These are phyloP conservation scores for Autographa pulchrina DNA, from an alignment of 2,888 invertebrate genomes.

Conservation along the genomic window DNA sequence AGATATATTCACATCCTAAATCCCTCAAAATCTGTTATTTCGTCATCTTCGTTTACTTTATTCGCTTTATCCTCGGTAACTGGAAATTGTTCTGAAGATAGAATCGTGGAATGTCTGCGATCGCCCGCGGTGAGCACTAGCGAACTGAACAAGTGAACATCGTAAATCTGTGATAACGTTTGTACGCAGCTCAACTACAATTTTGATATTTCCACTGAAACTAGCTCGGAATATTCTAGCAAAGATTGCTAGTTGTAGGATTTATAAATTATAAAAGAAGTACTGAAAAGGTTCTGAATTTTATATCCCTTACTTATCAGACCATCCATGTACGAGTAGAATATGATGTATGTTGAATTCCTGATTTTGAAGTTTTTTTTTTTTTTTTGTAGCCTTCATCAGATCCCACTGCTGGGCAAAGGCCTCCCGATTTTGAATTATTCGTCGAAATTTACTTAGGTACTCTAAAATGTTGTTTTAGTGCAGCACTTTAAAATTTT, in stretches of 20 bases:
- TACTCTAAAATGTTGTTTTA: slow-evolving; percentile 19
- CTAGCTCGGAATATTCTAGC: slow-evolving; percentile 11
- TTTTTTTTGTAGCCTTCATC: no score
- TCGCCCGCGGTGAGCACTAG: slow-evolving; percentile 31
- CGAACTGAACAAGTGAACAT: slow-evolving; percentile 40
- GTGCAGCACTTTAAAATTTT: slow-evolving; percentile 21
- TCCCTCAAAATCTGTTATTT: slow-evolving; percentile 38
- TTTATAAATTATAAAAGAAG: neutral
- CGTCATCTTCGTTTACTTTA: slow-evolving; percentile 43
- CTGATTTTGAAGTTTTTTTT: no score
- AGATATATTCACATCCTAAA: slow-evolving; percentile 29
- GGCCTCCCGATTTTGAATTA: no score
- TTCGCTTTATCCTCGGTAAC: slow-evolving; percentile 45
- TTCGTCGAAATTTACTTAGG: slow-evolving; percentile 2
- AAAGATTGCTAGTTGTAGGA: neutral
- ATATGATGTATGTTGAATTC: neutral
- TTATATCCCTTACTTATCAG: neutral
- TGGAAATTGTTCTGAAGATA: slow-evolving; percentile 41
- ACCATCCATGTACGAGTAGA: neutral
- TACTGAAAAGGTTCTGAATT: neutral
- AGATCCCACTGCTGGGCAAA: no score
- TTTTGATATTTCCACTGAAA: slow-evolving; percentile 23
- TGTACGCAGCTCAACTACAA: slow-evolving; percentile 39
- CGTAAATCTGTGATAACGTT: slow-evolving; percentile 52
- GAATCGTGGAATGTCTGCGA: slow-evolving; percentile 55